phyloP scores from a whole-genome alignment of 30 jellyfish, hydroid and myxozoan species.

The Cassiopea andromeda region DNA sequence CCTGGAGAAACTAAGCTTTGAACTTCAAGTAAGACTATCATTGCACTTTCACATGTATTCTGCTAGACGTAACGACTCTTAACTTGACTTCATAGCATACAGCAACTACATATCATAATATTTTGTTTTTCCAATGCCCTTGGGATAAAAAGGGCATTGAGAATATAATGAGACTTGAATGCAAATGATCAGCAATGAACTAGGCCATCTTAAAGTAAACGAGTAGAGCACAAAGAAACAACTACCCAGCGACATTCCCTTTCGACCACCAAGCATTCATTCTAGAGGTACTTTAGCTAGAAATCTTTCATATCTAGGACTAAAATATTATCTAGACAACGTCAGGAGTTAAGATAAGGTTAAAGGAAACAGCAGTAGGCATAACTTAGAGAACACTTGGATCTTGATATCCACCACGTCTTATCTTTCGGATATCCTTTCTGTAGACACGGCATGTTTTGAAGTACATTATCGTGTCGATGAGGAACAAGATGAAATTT shows the following conservation, averaged over 20 bases:
- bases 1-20: no score
- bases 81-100: no score
- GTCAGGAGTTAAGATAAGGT: not conserved
- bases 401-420: constrained; percentile 82
- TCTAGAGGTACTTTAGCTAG: not conserved
- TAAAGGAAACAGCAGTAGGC: not conserved
- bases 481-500: constrained; percentile 80
- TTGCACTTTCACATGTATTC: no score
- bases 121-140: no score
- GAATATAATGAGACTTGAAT: no score
- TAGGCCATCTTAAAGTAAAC: not conserved
- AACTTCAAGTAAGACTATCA: no score
- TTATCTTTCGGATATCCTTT: constrained; percentile 73
- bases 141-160: no score
- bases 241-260: not conserved
- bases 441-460: constrained; percentile 93
- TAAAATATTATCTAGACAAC: not conserved
- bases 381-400: constrained; percentile 33
- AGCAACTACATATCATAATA: no score
- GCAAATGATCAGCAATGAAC: no score
- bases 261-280: not conserved
- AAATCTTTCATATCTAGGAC: not conserved
- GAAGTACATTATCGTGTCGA: constrained; percentile 90
- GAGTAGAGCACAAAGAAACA: not conserved
- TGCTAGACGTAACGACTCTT: no score